These are phyloP conservation scores for Mugil cephalus DNA, from an alignment of 2,113 vertebrate genomes.

Conservation along the genomic window DNA sequence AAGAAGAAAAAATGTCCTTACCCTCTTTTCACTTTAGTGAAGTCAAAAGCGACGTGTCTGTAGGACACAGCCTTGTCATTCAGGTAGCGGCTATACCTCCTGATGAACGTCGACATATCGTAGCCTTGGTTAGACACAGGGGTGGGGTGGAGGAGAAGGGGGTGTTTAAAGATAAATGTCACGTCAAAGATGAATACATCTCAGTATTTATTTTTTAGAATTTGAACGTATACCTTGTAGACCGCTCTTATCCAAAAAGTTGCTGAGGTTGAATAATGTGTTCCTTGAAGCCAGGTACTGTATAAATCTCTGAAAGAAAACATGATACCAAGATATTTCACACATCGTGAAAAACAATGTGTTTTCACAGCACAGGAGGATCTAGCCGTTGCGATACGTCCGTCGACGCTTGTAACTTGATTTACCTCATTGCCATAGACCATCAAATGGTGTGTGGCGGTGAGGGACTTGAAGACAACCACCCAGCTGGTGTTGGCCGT, in stretches of 20 bases:
- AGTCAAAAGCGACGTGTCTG: conserved; percentile 97
- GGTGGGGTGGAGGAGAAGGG: background rate
- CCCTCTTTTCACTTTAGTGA: conserved; percentile 98
- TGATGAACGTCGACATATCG: conserved; percentile 95
- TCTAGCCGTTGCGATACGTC: too few species aligned
- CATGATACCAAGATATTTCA: background rate
- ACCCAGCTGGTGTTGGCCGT: too few species aligned
- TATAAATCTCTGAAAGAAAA: conserved; percentile 91
- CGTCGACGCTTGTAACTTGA: too few species aligned
- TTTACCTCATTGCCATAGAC: too few species aligned
- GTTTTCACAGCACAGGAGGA: background rate
- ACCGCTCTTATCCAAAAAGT: conserved; percentile 97
- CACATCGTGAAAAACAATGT: background rate
- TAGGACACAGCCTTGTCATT: conserved; percentile 97
- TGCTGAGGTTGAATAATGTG: conserved; percentile 96
- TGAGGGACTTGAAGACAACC: too few species aligned
- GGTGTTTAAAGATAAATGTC: background rate
- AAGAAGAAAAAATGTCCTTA: conserved; percentile 74
- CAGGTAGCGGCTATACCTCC: conserved; percentile 94
- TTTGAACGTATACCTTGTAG: conserved; percentile 86
- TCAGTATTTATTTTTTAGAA: background rate
- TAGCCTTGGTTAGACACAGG: conserved; percentile 82
- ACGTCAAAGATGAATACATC: background rate
- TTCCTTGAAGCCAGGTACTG: conserved; percentile 98
- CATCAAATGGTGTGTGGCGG: too few species aligned